Evolutionary conservation across 2,797 vertebrate genomes (phyloP).

Genomic region (Syncerus caffer): DNA sequence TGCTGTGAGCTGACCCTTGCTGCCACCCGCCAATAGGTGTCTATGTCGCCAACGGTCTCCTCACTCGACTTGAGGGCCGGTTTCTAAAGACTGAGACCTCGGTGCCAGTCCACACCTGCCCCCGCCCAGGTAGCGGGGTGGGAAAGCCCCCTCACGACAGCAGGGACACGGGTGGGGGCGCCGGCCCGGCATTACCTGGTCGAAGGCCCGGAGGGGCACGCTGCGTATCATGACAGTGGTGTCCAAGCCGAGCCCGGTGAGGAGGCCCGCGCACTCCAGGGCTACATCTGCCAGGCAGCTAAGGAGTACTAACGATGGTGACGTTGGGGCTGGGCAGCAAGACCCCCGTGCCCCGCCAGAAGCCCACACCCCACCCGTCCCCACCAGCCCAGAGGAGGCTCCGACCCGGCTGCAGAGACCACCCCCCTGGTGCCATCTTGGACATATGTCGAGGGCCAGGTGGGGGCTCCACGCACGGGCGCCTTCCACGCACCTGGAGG

Average conservation of each 20-base stretch:
- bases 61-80: not conserved
- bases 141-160: too few species aligned
- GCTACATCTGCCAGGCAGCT: constrained; percentile 89
- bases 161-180: fast-evolving
- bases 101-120: not conserved
- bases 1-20: not conserved
- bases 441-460: fast-evolving
- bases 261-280: constrained; percentile 96
- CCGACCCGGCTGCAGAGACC: not conserved
- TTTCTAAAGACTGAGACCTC: not conserved
- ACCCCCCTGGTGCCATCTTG: not conserved
- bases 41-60: not conserved
- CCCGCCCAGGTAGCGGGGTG: fast-evolving
- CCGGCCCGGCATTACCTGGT: constrained; percentile 86
- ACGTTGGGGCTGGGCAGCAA: not conserved
- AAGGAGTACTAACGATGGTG: constrained; percentile 73
- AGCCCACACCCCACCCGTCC: not conserved
- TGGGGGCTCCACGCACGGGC: not conserved
- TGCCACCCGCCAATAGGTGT: not conserved
- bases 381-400: not conserved
- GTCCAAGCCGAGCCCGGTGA: constrained; percentile 92
- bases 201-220: constrained; percentile 94
- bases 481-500: not conserved
- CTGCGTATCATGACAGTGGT: constrained; percentile 94
- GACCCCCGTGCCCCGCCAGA: not conserved